Conservation (phyloP, 1,140 invertebrate genomes). For the Orius laevigatus region DNA sequence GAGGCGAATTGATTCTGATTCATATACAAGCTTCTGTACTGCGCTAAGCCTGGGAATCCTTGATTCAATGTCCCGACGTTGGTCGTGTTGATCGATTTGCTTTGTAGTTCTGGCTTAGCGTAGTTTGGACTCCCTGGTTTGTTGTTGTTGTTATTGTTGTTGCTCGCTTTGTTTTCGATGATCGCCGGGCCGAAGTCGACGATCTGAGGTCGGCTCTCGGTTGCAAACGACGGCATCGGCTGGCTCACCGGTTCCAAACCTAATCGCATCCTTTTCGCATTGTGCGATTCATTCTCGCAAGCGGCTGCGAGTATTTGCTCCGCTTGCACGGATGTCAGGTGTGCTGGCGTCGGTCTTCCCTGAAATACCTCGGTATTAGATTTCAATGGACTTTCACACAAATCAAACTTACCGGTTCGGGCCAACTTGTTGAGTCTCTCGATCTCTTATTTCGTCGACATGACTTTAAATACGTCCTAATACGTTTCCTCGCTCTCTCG, state of each 20-base stretch:
- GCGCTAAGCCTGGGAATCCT: too few relatives aligned
- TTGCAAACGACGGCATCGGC: conserved; percentile 54
- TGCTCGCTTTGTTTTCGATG: conserved; percentile 3
- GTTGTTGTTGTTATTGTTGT: conserved; percentile 14
- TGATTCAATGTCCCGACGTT: too few relatives aligned
- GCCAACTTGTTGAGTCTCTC: conserved; percentile 42
- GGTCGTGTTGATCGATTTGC: conserved; percentile 37
- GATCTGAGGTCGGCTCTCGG: conserved; percentile 23
- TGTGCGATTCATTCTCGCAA: conserved; percentile 92
- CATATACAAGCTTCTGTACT: too few relatives aligned
- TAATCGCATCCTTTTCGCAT: conserved; percentile 88
- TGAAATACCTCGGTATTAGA: conserved; percentile 29
- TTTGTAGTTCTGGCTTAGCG: conserved; percentile 46
- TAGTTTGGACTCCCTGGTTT: conserved; percentile 16
- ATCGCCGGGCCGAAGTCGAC: neutral
- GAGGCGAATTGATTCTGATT: too few relatives aligned
- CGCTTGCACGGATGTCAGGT: conserved; percentile 88
- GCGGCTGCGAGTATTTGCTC: conserved; percentile 89
- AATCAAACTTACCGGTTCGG: conserved; percentile 43
- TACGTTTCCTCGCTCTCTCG: conserved; percentile 81
- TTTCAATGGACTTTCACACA: neutral
- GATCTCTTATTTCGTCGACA: conserved; percentile 86
- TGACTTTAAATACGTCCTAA: conserved; percentile 89
- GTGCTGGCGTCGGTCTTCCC: conserved; percentile 83
- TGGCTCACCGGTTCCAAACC: conserved; percentile 87